Evolutionary conservation across 1,140 invertebrate species (phyloP), one percentile per base, ranked within the genome.

Genomic region (Rhizoglyphus robini): DNA sequence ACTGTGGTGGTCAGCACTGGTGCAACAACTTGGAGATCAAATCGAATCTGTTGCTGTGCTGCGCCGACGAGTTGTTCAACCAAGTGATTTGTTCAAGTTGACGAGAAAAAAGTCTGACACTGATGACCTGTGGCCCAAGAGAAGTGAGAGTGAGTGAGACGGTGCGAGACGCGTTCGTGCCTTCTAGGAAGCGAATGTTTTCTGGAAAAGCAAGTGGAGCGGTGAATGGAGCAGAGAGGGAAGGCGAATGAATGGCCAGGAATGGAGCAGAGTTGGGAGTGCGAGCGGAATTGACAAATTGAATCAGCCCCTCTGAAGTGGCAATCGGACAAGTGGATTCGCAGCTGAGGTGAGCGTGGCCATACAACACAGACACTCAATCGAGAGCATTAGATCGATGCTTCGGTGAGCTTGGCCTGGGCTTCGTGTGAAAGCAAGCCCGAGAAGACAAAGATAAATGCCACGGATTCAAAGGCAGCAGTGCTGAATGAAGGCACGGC

Each of bases 281-380:
- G 54, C 54, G 54, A 57, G 54, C 13, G 54, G 41, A 46, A 46
- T 46, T 46, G 41, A 46, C 41, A 46, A 46, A 46, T 46, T 46
- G 41, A 46, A 46, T 46, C 41, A 46, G 41, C 15, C 15, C 41
- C 23, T 15, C 15, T 46, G 41, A 46, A 23, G 41, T 46, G 41
- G 41, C 41, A 46, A 46, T 46, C 41, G 41, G 41, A 46, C 41
- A 46, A 46, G 41, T 46, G 41, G 41, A 46, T 46, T 46, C 41
- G 41, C n/a, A n/a, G n/a, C n/a, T n/a, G n/a, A n/a, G n/a, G n/a
- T n/a, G n/a, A n/a, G n/a, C n/a, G n/a, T n/a, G n/a, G n/a, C n/a
- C n/a, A n/a, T n/a, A n/a, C n/a, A 46, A 23, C 41, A 46, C 15
- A 46, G 41, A 23, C 41, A 46, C 15, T 15, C 41, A 23, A 46